Conservation (phyloP, 2,797 vertebrate genomes). For the Clarias platycephalus region DNA sequence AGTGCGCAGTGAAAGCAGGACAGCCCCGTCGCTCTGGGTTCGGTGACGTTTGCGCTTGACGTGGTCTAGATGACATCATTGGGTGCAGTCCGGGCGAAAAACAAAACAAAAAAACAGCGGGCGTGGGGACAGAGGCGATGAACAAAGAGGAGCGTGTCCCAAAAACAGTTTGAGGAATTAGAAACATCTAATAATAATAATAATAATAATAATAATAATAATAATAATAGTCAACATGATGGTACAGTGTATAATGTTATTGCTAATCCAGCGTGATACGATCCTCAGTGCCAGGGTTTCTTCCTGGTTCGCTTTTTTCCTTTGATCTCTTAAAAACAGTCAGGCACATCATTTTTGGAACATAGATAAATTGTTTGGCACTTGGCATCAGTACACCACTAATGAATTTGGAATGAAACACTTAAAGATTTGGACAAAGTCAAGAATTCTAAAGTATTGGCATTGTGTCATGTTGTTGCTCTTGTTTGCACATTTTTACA, state of each 20-base stretch:
- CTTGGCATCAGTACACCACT: no score
- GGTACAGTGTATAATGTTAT: neutral
- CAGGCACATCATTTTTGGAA: no score
- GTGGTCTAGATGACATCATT: slow-evolving; percentile 51
- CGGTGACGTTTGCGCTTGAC: slow-evolving; percentile 42
- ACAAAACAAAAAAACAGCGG: neutral
- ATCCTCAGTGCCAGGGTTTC: neutral
- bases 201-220: neutral
- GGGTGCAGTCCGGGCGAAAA: slow-evolving; percentile 38
- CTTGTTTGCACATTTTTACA: no score
- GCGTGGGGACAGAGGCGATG: neutral
- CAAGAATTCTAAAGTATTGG: no score
- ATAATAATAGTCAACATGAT: neutral
- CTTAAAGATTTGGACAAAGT: no score
- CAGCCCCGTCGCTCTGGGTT: slow-evolving; percentile 12
- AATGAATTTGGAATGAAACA: no score
- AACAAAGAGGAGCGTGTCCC: neutral
- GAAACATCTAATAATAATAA: neutral
- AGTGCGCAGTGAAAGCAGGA: slow-evolving; percentile 15
- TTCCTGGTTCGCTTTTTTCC: neutral
- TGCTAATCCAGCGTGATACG: neutral
- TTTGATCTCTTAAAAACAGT: neutral
- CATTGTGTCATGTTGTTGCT: no score
- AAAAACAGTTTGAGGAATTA: neutral
- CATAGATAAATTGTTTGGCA: no score